Base-by-base conservation (phyloP, 2,797 vertebrate species). In the Vespertilio murinus region DNA sequence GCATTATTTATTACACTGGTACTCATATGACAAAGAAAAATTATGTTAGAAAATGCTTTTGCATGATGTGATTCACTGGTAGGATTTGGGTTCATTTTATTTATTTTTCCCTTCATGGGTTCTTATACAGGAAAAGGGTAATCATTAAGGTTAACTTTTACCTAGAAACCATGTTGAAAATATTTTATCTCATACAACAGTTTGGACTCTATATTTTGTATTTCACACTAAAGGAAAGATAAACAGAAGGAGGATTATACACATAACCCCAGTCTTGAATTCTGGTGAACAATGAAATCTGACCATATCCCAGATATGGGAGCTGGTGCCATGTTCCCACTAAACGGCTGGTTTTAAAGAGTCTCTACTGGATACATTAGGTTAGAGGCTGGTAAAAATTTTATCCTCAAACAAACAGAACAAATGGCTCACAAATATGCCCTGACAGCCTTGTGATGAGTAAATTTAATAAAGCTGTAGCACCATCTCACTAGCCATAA, bases 71-170 rank as follows among this genome's bases (percentile, higher is more conserved):
- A 35, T 79, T 67, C 38, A 61, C 22, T 74, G 45, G 8, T 35
- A 78, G 17, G 8, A 8, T 83, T 52, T 79, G 23, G 45, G 10
- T 74, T 91, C 56, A 25, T 71, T 79, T 35, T 54, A 25, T 54
- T 89, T 88, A 12, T 61, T 87, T 83, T 45, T 61, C 8, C 45
- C 54, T 79, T 84, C 45, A 67, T 7, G 25, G 28, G 20, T 54
- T 80, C 20, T 85, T 85, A 61, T 18, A 94, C 1, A 2, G 52
- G 10, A 47, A 64, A 92, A 33, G 28, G 3, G 3, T 73, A 88
- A 67, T 28, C 78, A 42, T 88, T 91, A 49, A 91, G 3, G n/a
- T 84, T 74, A 89, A 40, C 6, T 70, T 87, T 94, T 80, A 84
- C 30, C 16, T 52, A 40, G 7, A 59, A 92, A 80, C 10, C 14